These are phyloP conservation scores for Rhinoptilus africanus DNA, from an alignment of 2,113 vertebrate species.

Conservation along the genomic window DNA sequence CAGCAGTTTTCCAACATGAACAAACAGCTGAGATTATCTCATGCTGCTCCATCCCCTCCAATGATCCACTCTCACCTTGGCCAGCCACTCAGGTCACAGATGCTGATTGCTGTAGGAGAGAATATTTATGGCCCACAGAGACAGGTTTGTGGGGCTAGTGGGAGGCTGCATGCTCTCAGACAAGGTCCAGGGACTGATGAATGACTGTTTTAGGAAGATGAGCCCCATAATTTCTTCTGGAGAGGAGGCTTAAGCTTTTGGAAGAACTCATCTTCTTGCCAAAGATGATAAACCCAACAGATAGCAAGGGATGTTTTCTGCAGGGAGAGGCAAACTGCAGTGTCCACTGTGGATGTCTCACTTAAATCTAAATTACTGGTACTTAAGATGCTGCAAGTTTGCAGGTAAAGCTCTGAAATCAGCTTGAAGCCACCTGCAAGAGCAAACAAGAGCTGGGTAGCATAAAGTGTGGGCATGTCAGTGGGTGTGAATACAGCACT, in stretches of 20 bases:
- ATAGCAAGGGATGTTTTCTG: background rate
- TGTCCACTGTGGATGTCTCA: background rate
- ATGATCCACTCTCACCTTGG: background rate
- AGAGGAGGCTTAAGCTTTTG: background rate
- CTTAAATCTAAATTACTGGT: background rate
- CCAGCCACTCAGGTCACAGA: background rate
- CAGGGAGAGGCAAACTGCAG: background rate
- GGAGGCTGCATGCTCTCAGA: background rate
- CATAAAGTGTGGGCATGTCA: accelerated
- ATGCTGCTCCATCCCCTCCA: background rate
- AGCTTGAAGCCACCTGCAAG: background rate
- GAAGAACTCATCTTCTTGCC: background rate
- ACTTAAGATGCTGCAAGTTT: background rate
- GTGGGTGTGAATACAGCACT: background rate
- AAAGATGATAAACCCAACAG: background rate
- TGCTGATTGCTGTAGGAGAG: background rate
- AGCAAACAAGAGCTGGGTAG: background rate
- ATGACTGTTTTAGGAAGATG: background rate
- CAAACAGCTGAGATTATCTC: background rate
- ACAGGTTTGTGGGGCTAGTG: background rate
- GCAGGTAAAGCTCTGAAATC: background rate
- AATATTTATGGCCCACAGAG: background rate
- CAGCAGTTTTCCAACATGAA: background rate
- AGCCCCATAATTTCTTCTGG: background rate
- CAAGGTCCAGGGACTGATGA: background rate